A percentile compares a stretch with the other conserved stretches of the same genome.
These are phyloP conservation scores for Beaufortia kweichowensis DNA, from an alignment of 2,113 vertebrate genomes.

Conservation along the genomic window DNA sequence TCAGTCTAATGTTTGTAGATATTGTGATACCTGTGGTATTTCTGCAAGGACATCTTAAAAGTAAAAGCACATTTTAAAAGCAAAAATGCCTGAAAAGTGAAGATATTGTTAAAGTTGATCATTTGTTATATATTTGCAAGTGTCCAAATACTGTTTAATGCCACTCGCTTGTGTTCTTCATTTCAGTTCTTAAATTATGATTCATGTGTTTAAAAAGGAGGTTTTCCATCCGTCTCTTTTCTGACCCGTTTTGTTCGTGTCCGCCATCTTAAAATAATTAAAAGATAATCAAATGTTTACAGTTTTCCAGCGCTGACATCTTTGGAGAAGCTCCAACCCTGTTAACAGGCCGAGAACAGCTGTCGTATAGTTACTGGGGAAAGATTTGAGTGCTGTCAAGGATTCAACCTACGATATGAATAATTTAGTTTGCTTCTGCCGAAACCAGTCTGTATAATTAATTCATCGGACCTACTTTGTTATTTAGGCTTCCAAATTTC, in stretches of 20 bases:
- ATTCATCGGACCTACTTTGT: constrained; percentile 60
- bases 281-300: constrained; percentile 1
- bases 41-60: no score
- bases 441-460: constrained; percentile 67
- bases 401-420: constrained; percentile 63
- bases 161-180: no score
- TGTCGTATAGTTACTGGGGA: constrained; percentile 54
- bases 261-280: no score
- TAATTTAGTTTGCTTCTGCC: constrained; percentile 66
- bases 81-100: no score
- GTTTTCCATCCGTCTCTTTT: no score
- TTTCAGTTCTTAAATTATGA: background rate
- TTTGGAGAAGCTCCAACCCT: constrained; percentile 20
- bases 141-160: no score
- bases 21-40: no score
- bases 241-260: no score
- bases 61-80: no score
- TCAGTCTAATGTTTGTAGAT: no score
- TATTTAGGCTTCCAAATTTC: constrained; percentile 34
- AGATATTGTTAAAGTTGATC: no score
- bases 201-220: background rate
- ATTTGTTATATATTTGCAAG: no score
- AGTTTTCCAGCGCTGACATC: constrained; percentile 38
- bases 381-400: constrained; percentile 51
- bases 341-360: constrained; percentile 59